Base-by-base conservation (phyloP, 2,797 vertebrate species). In the Falco biarmicus region DNA sequence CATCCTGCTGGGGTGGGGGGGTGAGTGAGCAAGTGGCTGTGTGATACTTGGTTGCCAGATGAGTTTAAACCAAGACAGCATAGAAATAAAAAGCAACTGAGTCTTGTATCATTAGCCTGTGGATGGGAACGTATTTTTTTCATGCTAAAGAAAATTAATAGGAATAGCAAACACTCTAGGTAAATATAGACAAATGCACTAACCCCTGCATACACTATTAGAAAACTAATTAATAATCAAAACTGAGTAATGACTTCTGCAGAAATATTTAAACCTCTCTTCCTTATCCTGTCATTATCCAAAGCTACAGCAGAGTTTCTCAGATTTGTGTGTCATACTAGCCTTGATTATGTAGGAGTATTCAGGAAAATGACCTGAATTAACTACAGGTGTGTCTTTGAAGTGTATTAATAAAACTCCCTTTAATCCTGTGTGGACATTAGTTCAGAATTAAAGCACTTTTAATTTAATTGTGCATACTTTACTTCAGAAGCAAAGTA, bases 191-290 rank as follows among this genome's bases (percentile, higher is more conserved):
- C 60, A 96, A 90, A 93, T 84, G 39, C 18, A 87, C 66, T 50
- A 86, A 39, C 64, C 93, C 56, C 51, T 92, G 53, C 34, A 71
- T 78, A 61, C 11, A 77, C 84, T 48, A 94, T 70, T 74, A 83
- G 51, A 92, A 90, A 90, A 74, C 26, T 87, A 92, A 84, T 92
- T 87, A 89, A 84, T 84, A 87, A 91, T 60, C 60, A 80, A 79
- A 94, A 70, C 56, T 50, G 54, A 48, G 15, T 78, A 87, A 90
- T 76, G 39, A 89, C 39, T 89, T 85, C 57, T 70, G 34, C 25
- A 74, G 74, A 90, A 93, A 87, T 87, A 92, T 92, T 92, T 90
- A 93, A 60, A 83, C 24, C 8, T 53, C 32, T 89, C 37, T 70
- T 88, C 74, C 81, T 77, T 56, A 74, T 45, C 70, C 39, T 74